A percentile compares a stretch with the other conserved stretches of the same genome.
Evolutionary conservation across 2,888 invertebrate species (phyloP).

Genomic region (Hesperia comma): DNA sequence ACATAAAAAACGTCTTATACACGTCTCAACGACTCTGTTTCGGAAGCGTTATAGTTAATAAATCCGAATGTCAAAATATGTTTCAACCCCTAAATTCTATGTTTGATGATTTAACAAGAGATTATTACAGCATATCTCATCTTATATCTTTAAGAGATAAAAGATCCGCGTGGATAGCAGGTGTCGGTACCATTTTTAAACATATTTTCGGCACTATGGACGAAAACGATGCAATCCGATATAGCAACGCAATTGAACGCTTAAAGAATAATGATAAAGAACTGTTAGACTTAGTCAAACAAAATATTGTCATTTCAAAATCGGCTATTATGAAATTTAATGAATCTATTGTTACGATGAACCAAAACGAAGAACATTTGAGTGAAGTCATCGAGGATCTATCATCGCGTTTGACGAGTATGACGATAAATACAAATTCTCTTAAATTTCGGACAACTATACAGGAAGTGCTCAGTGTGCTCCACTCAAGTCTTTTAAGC

Average conservation of each 20-base stretch:
- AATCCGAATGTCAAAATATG: slow-evolving; percentile 11
- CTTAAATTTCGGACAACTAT: slow-evolving; percentile 5
- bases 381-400: slow-evolving; percentile 5
- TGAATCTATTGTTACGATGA: background rate
- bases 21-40: background rate
- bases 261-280: background rate
- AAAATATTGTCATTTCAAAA: slow-evolving; percentile 13
- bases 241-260: too few species aligned
- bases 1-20: background rate
- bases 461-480: too few species aligned
- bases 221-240: too few species aligned
- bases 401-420: background rate
- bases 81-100: slow-evolving; percentile 15
- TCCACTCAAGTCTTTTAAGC: too few species aligned
- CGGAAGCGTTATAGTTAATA: background rate
- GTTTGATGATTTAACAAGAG: slow-evolving; percentile 2
- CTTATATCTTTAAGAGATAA: too few species aligned
- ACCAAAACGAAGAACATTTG: background rate
- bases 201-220: too few species aligned
- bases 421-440: slow-evolving; percentile 13
- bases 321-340: slow-evolving; percentile 15
- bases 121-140: slow-evolving; percentile 37
- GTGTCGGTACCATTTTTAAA: too few species aligned
- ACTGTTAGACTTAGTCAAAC: slow-evolving; percentile 4
- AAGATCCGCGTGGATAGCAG: too few species aligned